These are phyloP conservation scores for Lordiphosa stackelbergi DNA, from an alignment of 1,140 invertebrate species.

Conservation along the genomic window DNA sequence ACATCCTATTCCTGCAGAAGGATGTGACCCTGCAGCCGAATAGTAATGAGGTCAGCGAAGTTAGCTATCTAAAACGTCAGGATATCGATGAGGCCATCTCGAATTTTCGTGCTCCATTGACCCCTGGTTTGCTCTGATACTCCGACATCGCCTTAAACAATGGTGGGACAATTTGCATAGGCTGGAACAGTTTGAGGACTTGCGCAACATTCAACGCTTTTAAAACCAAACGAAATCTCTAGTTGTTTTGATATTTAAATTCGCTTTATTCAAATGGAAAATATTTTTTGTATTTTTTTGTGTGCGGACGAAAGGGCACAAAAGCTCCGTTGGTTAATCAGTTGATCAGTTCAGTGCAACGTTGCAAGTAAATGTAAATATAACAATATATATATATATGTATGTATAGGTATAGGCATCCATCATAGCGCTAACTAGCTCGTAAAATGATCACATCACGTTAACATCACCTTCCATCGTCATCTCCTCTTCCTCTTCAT, in stretches of 20 bases:
- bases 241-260: constrained; percentile 56
- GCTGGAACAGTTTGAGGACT: constrained; percentile 85
- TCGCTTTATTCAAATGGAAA: constrained; percentile 72
- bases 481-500: constrained; percentile 1
- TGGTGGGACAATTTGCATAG: constrained; percentile 96
- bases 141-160: constrained; percentile 84
- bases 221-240: constrained; percentile 33
- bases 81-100: constrained; percentile 81
- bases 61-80: constrained; percentile 85
- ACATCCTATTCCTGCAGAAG: constrained; percentile 91
- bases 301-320: constrained; percentile 56
- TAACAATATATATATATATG: constrained; percentile 59
- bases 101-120: constrained; percentile 84
- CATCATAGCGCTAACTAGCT: constrained; percentile 27
- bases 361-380: constrained; percentile 63
- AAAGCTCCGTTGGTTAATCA: constrained; percentile 53
- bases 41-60: constrained; percentile 91
- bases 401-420: constrained; percentile 50
- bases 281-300: constrained; percentile 36
- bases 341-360: constrained; percentile 67
- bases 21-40: constrained; percentile 90
- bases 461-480: constrained; percentile 62
- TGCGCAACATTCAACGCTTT: constrained; percentile 85
- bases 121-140: constrained; percentile 97
- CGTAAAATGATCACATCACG: constrained; percentile 71